A percentile compares a stretch with the other conserved stretches of the same genome.
phyloP scores from a whole-genome alignment of 1,140 invertebrate species.

The Onthophagus taurus region DNA sequence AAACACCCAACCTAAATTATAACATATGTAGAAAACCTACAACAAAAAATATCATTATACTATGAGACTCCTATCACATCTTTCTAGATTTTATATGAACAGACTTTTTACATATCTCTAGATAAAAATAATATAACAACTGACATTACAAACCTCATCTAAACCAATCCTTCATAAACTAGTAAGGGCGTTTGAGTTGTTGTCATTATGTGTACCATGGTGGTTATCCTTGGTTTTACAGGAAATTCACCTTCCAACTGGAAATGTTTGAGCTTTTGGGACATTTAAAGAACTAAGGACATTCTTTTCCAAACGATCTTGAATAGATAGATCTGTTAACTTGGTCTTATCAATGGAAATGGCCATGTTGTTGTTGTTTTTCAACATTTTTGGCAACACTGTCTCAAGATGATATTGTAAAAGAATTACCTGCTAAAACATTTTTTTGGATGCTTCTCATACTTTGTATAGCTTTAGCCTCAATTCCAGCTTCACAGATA shows the following conservation, averaged over 20 bases:
- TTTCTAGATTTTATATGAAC: too few relatives aligned
- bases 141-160: constrained; percentile 46
- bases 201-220: not conserved
- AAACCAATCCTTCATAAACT: constrained; percentile 68
- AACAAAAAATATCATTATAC: too few relatives aligned
- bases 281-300: constrained; percentile 1
- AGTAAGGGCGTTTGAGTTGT: constrained; percentile 47
- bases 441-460: constrained; percentile 51
- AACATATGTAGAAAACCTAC: too few relatives aligned
- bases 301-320: constrained; percentile 29
- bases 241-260: constrained; percentile 46
- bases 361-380: not conserved
- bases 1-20: too few relatives aligned
- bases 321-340: constrained; percentile 1
- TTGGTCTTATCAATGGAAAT: not conserved
- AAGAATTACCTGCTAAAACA: constrained; percentile 40
- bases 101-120: too few relatives aligned
- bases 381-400: not conserved
- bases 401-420: not conserved
- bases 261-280: constrained; percentile 26
- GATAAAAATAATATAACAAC: too few relatives aligned
- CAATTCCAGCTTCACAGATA: constrained; percentile 51
- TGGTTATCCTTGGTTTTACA: constrained; percentile 44
- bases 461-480: constrained; percentile 49
- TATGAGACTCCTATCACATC: too few relatives aligned